Percentiles rank a stretch among this genome's conserved stretches.
Evolutionary conservation across 2,797 vertebrate species (phyloP).

Genomic region (Chaenodraco wilsoni): DNA sequence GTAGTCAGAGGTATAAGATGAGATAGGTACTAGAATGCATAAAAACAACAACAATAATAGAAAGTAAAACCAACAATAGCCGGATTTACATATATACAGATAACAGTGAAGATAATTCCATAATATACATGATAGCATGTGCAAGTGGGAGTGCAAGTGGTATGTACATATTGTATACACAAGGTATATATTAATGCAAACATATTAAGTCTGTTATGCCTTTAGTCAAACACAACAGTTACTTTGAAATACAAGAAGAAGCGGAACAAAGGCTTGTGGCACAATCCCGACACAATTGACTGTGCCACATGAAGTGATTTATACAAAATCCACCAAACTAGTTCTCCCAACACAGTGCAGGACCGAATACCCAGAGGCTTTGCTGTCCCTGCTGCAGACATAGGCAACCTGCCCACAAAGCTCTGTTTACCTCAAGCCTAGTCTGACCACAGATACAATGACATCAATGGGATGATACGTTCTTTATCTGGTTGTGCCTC

Average conservation of each 20-base stretch:
- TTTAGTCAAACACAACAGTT: background rate
- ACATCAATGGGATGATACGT: background rate
- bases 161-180: background rate
- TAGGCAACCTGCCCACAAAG: conserved; percentile 18
- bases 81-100: too few relatives aligned
- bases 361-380: conserved; percentile 50
- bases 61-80: too few relatives aligned
- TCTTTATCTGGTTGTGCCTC: background rate
- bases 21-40: too few relatives aligned
- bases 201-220: background rate
- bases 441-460: background rate
- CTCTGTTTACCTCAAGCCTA: conserved; percentile 14
- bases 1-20: too few relatives aligned
- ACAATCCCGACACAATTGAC: conserved; percentile 43
- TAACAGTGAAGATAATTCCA: too few relatives aligned
- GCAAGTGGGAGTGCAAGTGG: too few relatives aligned
- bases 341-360: conserved; percentile 45
- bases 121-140: too few relatives aligned
- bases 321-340: conserved; percentile 69
- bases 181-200: conserved; percentile 1
- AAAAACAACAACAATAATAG: too few relatives aligned
- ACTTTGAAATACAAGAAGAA: conserved; percentile 38
- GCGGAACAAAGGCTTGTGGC: conserved; percentile 42
- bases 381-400: conserved; percentile 32
- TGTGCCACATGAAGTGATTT: conserved; percentile 56